phyloP scores from a whole-genome alignment of 2,888 invertebrate genomes.

The Drosophila maculinotata region DNA sequence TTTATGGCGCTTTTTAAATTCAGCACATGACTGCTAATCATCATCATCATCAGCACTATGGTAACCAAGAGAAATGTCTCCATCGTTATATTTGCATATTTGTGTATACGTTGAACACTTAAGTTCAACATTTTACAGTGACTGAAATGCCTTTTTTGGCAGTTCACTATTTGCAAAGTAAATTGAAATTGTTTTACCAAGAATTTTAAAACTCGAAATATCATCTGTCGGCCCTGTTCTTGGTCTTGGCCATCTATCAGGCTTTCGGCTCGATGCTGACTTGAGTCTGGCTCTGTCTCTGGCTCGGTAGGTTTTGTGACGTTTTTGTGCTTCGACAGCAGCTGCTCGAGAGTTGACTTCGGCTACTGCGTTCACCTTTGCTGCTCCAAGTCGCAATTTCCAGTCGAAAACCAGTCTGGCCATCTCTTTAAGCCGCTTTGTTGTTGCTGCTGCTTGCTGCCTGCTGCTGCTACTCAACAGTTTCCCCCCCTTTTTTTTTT shows the following conservation, averaged over 20 bases:
- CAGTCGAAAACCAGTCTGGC: conserved; percentile 76
- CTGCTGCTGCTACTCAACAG: conserved; percentile 29
- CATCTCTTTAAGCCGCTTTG: conserved; percentile 65
- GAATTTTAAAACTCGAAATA: conserved; percentile 62
- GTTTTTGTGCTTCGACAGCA: conserved; percentile 46
- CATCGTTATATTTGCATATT: conserved; percentile 7
- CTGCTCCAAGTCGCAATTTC: conserved; percentile 60
- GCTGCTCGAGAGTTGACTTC: conserved; percentile 46
- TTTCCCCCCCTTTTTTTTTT: conserved; percentile 59
- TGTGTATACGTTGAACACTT: not conserved
- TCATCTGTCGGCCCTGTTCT: conserved; percentile 50
- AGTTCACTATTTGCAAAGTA: conserved; percentile 31
- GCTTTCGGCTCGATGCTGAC: conserved; percentile 24
- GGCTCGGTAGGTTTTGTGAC: conserved; percentile 31
- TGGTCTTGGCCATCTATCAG: not conserved
- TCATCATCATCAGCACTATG: conserved; percentile 11
- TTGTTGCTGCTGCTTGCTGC: too few species aligned
- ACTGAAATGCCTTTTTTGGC: conserved; percentile 26
- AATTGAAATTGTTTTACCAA: conserved; percentile 73
- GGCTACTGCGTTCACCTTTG: conserved; percentile 42
- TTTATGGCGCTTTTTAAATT: conserved; percentile 43
- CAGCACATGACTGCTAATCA: conserved; percentile 59
- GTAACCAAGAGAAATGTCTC: conserved; percentile 22
- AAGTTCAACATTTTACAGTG: conserved; percentile 18
- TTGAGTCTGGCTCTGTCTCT: conserved; percentile 25